Percentiles rank a stretch among this genome's conserved stretches.
These are phyloP conservation scores for Phanerotoma sp. DNA, from an alignment of 2,888 invertebrate genomes.

Conservation along the genomic window DNA sequence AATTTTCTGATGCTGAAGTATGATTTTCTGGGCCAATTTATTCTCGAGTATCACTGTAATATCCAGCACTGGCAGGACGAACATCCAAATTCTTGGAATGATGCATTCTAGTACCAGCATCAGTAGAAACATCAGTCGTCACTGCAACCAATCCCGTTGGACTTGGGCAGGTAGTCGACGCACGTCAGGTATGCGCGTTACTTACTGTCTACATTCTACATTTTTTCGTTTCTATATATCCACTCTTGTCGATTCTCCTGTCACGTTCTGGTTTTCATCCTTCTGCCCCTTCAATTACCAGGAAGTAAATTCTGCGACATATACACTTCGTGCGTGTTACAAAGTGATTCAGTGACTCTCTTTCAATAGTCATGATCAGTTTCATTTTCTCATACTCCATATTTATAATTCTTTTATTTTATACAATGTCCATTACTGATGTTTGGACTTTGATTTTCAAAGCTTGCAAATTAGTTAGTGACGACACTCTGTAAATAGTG, in stretches of 20 bases:
- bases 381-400: background rate
- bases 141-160: constrained; percentile 11
- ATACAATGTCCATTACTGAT: background rate
- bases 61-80: constrained; percentile 7
- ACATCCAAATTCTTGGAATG: constrained; percentile 10
- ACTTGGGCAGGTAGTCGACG: constrained; percentile 11
- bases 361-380: background rate
- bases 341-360: background rate
- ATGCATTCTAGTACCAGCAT: constrained; percentile 7
- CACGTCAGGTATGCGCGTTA: constrained; percentile 3
- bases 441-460: background rate
- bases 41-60: too few species aligned
- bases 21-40: too few species aligned
- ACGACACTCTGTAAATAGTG: background rate
- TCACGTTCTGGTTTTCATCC: background rate
- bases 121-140: constrained; percentile 7
- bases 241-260: background rate
- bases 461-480: background rate
- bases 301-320: constrained; percentile 1
- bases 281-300: background rate
- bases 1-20: background rate
- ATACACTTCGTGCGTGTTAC: background rate
- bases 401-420: background rate
- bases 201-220: constrained; percentile 1
- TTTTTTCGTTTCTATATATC: background rate